Base-by-base conservation (phyloP, 2,797 vertebrate genomes). In the Luscinia megarhynchos region DNA sequence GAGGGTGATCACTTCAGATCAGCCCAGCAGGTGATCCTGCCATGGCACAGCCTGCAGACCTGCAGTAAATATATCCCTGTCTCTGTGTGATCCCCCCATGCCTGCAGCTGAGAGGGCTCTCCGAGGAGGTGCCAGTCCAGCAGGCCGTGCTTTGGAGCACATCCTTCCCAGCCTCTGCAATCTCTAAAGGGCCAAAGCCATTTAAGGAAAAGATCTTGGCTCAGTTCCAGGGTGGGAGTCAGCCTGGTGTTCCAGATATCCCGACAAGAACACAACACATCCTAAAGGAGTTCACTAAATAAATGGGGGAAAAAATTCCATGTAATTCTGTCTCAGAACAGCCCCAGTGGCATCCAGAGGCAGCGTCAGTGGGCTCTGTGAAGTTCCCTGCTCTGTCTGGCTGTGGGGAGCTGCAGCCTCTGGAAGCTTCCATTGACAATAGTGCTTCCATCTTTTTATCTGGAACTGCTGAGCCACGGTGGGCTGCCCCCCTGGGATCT, bases 281-380 rank as follows among this genome's bases (percentile, higher is more conserved):
- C 21, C 43, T 27, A 16, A 26, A 38, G 30, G 63, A 12, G 10
- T 26, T 40, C 16, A 15, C 6, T 22, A 9, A 7, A 3, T 29
- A 17, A 7, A 24, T 27, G 41, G 40, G 41, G 16, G 38, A 12
- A 38, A 38, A 38, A 38, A 19, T 10, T 18, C 43, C 43, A 5
- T 40, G 36, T 15, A 26, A 6, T 55, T 67, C 8, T 34, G 14
- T 15, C 7, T 9, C 7, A 9, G 22, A 50, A 3, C 23, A 7
- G 5, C 4, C 14, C 22, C 7, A 2, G 5, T 41, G 5, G 20
- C 70, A 5, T 26, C 53, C 6, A 26, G 88, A 45, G 72, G 38
- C 23, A 38, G 0, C 19, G 2, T 22, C 54, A 30, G 3, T 6
- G 5, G 9, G 50, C 36, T 12, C 8, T 11, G 64, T 15, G 6